These are phyloP conservation scores for Pelecanus crispus DNA, from an alignment of 2,113 vertebrate species.

Conservation along the genomic window DNA sequence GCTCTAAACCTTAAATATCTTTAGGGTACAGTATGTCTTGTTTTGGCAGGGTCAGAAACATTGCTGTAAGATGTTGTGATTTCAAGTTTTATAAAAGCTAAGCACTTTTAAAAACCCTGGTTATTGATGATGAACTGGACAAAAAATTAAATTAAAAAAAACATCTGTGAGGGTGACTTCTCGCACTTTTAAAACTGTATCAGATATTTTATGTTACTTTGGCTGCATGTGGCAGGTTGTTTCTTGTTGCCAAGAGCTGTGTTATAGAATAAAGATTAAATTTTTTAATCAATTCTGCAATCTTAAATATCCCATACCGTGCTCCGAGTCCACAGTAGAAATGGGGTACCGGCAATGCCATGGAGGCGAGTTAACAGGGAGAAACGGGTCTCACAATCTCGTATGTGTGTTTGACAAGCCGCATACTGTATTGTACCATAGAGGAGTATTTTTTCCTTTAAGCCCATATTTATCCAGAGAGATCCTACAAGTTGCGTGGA, in stretches of 20 bases:
- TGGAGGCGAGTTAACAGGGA: not conserved
- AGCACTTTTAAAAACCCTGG: not conserved
- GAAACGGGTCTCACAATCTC: not conserved
- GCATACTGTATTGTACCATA: not conserved
- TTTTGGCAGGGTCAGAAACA: not conserved
- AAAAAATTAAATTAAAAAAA: not conserved
- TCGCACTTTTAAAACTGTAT: not conserved
- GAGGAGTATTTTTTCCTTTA: slow-evolving; percentile 8
- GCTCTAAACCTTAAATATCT: not conserved
- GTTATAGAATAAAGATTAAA: not conserved
- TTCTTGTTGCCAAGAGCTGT: not conserved
- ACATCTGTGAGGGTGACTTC: not conserved
- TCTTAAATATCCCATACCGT: not conserved
- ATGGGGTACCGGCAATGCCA: too few species aligned
- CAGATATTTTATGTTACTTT: not conserved
- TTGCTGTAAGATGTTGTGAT: not conserved
- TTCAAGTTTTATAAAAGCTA: not conserved
- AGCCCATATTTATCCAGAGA: not conserved
- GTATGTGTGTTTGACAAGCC: not conserved
- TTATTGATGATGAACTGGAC: not conserved
- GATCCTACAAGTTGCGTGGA: not conserved
- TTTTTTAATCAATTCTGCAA: not conserved
- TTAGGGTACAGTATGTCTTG: not conserved
- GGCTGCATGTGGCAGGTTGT: not conserved
- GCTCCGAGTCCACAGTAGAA: not conserved